Percentiles rank a stretch among this genome's conserved stretches.
Evolutionary conservation across 1,140 invertebrate genomes (phyloP).

Genomic region (Aleiodes sp.): DNA sequence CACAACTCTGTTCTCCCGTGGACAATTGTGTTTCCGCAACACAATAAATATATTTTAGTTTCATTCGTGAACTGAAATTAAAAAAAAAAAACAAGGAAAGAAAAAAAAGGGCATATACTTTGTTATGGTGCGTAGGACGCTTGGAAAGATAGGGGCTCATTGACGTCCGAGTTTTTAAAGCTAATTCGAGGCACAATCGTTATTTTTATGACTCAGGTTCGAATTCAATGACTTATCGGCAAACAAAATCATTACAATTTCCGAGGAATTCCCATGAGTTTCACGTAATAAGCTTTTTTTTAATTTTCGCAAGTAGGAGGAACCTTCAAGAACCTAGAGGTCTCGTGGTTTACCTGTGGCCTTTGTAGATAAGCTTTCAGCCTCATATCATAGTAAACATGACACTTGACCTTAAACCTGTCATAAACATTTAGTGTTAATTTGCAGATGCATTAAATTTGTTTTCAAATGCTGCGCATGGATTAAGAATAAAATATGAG

Average conservation of each 20-base stretch:
- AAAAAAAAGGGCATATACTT: background rate
- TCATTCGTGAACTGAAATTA: background rate
- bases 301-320: too few species aligned
- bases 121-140: background rate
- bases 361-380: conserved; percentile 6
- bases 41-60: background rate
- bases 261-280: too few species aligned
- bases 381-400: background rate
- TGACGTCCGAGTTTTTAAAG: background rate
- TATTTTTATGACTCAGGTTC: too few species aligned
- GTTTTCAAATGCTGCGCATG: too few species aligned
- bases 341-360: background rate
- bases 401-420: background rate
- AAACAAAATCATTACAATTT: too few species aligned
- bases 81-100: background rate
- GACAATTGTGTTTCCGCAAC: background rate
- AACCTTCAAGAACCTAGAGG: background rate
- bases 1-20: background rate
- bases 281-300: too few species aligned
- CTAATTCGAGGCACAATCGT: too few species aligned
- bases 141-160: background rate
- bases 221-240: too few species aligned
- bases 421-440: background rate
- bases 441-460: background rate
- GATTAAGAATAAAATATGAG: too few species aligned